These are phyloP conservation scores for Lepus europaeus DNA, from an alignment of 2,113 vertebrate species.

Conservation along the genomic window DNA sequence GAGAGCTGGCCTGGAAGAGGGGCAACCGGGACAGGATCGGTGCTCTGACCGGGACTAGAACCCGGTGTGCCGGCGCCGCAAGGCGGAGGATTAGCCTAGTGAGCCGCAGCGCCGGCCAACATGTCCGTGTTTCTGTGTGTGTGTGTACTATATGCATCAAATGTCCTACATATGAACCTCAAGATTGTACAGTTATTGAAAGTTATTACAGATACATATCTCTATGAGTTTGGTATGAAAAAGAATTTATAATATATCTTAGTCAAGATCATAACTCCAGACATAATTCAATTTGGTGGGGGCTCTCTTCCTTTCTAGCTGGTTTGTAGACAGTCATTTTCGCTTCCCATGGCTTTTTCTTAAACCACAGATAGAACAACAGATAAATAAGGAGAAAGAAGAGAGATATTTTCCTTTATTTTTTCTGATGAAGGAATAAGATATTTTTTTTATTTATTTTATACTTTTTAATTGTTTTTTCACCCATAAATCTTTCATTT, in stretches of 20 bases:
- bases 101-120: no score
- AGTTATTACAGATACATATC: constrained; percentile 8
- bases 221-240: background rate
- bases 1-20: no score
- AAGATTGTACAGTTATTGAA: constrained; percentile 4
- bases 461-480: no score
- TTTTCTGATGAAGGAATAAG: no score
- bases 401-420: background rate
- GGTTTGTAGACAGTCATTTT: background rate
- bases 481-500: no score
- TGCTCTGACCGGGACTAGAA: no score
- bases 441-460: no score
- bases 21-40: no score
- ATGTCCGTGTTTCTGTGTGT: no score
- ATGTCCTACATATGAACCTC: background rate
- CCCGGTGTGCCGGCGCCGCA: no score
- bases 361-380: background rate
- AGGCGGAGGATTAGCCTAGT: no score
- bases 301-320: background rate
- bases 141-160: background rate
- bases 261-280: background rate
- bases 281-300: background rate
- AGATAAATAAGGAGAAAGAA: background rate
- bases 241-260: background rate
- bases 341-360: background rate